Percentiles rank a stretch among this genome's conserved stretches.
These are phyloP conservation scores for Aphelenchoides avenae DNA, from an alignment of 1,140 invertebrate species.

Conservation along the genomic window DNA sequence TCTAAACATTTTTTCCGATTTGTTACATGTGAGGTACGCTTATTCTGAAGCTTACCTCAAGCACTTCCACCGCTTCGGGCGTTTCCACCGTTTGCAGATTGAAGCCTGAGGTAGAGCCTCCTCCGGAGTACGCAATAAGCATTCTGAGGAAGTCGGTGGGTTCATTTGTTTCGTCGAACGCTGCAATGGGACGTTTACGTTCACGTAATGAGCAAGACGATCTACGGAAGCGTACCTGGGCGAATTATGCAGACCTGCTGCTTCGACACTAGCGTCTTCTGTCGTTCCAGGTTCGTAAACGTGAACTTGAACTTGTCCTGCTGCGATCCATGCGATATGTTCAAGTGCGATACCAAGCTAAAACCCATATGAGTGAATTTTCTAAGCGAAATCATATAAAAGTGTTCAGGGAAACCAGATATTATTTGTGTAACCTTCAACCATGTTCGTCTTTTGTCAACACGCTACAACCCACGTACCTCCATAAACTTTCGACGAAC, in stretches of 20 bases:
- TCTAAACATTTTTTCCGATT: neutral
- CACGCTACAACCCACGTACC: neutral
- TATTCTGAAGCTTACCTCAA: neutral
- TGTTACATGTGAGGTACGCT: neutral
- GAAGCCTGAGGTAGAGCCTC: neutral
- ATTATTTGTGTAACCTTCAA: no score
- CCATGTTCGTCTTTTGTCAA: no score
- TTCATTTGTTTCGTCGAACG: neutral
- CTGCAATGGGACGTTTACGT: neutral
- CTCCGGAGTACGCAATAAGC: neutral
- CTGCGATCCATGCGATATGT: neutral
- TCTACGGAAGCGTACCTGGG: neutral
- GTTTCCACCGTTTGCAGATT: neutral
- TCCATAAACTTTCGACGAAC: conserved; percentile 2
- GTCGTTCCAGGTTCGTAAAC: neutral
- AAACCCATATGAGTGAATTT: neutral
- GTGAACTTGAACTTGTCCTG: neutral
- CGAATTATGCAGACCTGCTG: neutral
- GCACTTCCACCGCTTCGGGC: neutral
- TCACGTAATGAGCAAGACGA: neutral
- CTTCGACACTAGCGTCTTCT: neutral
- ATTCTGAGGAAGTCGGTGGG: conserved; percentile 1
- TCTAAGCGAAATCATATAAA: neutral
- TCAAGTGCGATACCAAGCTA: neutral
- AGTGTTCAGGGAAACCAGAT: neutral